A percentile compares a stretch with the other conserved stretches of the same genome.
Evolutionary conservation across 2,113 vertebrate genomes (phyloP).

Genomic region (Beaufortia kweichowensis): DNA sequence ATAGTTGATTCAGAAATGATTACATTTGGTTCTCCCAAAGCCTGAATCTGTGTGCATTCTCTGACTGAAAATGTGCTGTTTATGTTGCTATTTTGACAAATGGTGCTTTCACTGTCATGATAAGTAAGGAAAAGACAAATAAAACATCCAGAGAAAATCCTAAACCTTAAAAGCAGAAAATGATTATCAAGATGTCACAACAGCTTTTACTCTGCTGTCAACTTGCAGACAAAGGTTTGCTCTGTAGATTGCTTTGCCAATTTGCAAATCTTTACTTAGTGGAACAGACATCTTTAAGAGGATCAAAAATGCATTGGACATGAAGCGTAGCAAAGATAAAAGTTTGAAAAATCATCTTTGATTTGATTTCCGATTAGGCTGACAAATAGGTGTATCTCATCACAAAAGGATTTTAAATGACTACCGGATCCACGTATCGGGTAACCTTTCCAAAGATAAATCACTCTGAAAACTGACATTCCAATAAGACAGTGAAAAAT

Average conservation of each 20-base stretch:
- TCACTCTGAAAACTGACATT: background rate
- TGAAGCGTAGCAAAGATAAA: background rate
- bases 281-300: slow-evolving; percentile 17
- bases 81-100: background rate
- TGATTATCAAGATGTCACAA: slow-evolving; percentile 40
- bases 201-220: slow-evolving; percentile 17
- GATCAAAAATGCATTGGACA: slow-evolving; percentile 38
- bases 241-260: slow-evolving; percentile 41
- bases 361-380: slow-evolving; percentile 32
- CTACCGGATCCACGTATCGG: background rate
- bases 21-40: background rate
- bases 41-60: background rate
- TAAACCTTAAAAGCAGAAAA: slow-evolving; percentile 32
- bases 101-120: slow-evolving; percentile 36
- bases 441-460: slow-evolving; percentile 29
- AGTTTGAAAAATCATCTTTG: slow-evolving; percentile 13
- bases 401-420: slow-evolving; percentile 32
- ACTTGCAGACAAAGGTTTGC: slow-evolving; percentile 28
- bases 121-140: slow-evolving; percentile 25
- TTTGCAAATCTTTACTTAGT: slow-evolving; percentile 31
- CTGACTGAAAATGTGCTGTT: background rate
- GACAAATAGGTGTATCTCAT: slow-evolving; percentile 23
- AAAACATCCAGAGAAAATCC: slow-evolving; percentile 23
- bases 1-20: no score
- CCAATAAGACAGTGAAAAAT: background rate